phyloP scores from a whole-genome alignment of 2,797 vertebrate species.

The Sebastes dallii region DNA sequence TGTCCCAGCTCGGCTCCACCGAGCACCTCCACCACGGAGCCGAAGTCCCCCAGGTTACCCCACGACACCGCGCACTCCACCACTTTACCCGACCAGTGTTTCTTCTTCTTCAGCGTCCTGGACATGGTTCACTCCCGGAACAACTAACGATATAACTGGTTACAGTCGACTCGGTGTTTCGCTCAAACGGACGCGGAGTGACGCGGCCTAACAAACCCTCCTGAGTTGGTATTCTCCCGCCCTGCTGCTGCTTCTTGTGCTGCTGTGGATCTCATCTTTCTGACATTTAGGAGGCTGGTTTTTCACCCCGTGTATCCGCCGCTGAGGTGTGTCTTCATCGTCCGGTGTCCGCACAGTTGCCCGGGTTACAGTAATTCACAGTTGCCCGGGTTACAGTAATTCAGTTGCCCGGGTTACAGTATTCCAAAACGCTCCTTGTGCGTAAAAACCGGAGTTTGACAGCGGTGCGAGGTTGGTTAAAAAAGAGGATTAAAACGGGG shows the following conservation, averaged over 20 bases:
- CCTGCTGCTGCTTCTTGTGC: constrained; percentile 24
- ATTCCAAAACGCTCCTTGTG: constrained; percentile 55
- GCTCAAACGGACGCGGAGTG: constrained; percentile 47
- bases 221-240: constrained; percentile 59
- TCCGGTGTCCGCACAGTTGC: constrained; percentile 44
- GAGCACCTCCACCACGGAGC: constrained; percentile 85
- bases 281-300: constrained; percentile 29
- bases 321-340: constrained; percentile 42
- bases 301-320: constrained; percentile 8
- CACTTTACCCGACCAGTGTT: constrained; percentile 95
- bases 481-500: neutral
- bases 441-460: constrained; percentile 61
- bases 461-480: constrained; percentile 14
- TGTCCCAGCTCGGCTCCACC: constrained; percentile 91
- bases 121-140: constrained; percentile 82
- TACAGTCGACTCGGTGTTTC: constrained; percentile 7
- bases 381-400: constrained; percentile 38
- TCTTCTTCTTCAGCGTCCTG: constrained; percentile 96
- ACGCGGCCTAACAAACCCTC: constrained; percentile 60
- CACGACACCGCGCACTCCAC: constrained; percentile 94
- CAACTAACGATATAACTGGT: constrained; percentile 9
- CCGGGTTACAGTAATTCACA: constrained; percentile 41
- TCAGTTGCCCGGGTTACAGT: constrained; percentile 39
- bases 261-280: constrained; percentile 61
- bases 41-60: constrained; percentile 88